Evolutionary conservation across 2,888 invertebrate genomes (phyloP), one percentile per base, ranked within the genome.

Genomic region (Aphodius granarius): DNA sequence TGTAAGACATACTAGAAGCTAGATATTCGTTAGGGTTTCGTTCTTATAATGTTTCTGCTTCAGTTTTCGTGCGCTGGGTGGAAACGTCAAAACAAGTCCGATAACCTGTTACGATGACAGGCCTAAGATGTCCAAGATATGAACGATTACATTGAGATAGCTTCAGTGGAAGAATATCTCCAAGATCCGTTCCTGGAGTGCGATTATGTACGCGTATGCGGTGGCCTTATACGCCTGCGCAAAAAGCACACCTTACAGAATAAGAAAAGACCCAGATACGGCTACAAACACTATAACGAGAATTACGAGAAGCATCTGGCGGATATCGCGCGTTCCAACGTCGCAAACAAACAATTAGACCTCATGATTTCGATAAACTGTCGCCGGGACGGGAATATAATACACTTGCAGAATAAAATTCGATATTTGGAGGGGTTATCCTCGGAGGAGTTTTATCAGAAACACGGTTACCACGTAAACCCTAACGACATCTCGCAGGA

Each of bases 371-470:
- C 68, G 18, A 68, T 68, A 20, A 68, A 68, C 22, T 68, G 68
- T 21, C 68, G 68, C n/a, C 19, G 68, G 22, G 68, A 68, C 20
- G 68, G 68, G 68, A 68, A 68, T 68, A 68, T 68, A 13, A 68
- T 68, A 21, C 68, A 68, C 22, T 19, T 68, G 20, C 68, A 68
- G 22, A 68, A 68, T 20, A 17, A 68, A 68, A 68, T 68, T 15
- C 5, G 20, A n/a, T 68, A 19, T 20, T 68, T 68, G 21, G 68
- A 68, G 20, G 22, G 22, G 20, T 68, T 21, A 20, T 68, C 68
- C 68, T 22, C 68, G 68, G 19, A 68, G 21, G 68, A 68, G 22
- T 16, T 68, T 22, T 20, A 68, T 13, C 68, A 22, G 22, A 68
- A 21, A 21, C 20, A 68, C 22, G n/a, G 68, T 68, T 19, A 21